Evolutionary conservation across 2,888 invertebrate genomes (phyloP).

Genomic region (Dione vanillae): DNA sequence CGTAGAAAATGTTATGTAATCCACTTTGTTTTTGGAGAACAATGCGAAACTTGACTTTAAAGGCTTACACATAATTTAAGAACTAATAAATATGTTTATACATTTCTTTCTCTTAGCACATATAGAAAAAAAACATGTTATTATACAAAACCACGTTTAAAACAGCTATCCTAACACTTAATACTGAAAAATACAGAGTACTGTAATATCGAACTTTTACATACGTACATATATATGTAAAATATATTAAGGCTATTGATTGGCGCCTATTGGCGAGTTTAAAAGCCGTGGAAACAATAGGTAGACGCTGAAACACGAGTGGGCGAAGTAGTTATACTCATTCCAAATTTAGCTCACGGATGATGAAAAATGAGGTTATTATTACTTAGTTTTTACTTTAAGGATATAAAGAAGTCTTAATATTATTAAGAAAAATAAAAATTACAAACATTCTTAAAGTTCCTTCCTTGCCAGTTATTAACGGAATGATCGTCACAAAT

Average conservation of each 20-base stretch:
- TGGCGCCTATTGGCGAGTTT: slow-evolving; percentile 28
- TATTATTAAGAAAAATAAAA: too few species aligned
- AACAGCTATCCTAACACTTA: too few species aligned
- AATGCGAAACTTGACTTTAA: not conserved
- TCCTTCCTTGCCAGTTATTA: not conserved
- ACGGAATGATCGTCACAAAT: slow-evolving; percentile 31
- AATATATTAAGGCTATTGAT: slow-evolving; percentile 38
- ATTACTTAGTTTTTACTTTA: not conserved
- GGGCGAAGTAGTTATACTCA: slow-evolving; percentile 31
- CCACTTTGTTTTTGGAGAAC: not conserved
- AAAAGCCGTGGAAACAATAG: slow-evolving; percentile 38
- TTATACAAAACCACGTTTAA: too few species aligned
- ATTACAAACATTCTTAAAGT: not conserved
- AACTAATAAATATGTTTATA: too few species aligned
- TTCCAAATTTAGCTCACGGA: slow-evolving; percentile 18
- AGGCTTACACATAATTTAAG: not conserved
- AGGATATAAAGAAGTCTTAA: too few species aligned
- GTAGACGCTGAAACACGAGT: slow-evolving; percentile 37
- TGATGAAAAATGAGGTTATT: slow-evolving; percentile 9
- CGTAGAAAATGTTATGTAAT: slow-evolving; percentile 12
- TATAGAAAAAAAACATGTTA: too few species aligned
- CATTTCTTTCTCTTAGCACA: too few species aligned
- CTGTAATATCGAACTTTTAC: not conserved
- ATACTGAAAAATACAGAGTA: too few species aligned
- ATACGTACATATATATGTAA: not conserved